Conservation (phyloP, 2,113 vertebrate species). For the Chaetodon trifascialis region DNA sequence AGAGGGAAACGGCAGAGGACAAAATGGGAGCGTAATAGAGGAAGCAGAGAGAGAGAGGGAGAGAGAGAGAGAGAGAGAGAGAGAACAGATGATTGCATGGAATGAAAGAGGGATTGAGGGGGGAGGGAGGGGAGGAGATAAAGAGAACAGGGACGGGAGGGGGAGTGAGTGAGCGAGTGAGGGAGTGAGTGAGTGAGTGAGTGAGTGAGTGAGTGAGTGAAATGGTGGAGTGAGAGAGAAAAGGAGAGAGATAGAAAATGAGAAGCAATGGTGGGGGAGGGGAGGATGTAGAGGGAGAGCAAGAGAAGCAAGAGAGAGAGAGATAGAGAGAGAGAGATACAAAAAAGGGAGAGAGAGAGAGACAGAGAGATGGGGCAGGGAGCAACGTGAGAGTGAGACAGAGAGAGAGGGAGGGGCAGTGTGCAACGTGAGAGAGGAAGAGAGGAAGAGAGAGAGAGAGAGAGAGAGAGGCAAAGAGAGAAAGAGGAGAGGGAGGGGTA, state of each 20-base stretch:
- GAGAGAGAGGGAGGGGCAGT: conserved; percentile 49
- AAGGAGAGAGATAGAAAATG: conserved; percentile 49
- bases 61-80: conserved; percentile 59
- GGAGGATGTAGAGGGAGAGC: conserved; percentile 70
- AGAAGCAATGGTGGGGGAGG: conserved; percentile 73
- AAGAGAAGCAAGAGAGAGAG: conserved; percentile 47
- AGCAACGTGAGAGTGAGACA: conserved; percentile 60
- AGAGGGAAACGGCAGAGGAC: conserved; percentile 74
- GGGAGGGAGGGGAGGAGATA: conserved; percentile 75
- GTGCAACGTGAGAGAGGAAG: conserved; percentile 60
- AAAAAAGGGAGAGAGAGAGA: conserved; percentile 44
- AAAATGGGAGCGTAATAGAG: conserved; percentile 81
- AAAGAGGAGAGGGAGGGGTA: conserved; percentile 45
- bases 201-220: conserved; percentile 54
- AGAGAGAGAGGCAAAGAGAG: conserved; percentile 13
- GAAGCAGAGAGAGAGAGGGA: conserved; percentile 66
- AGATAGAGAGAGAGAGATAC: conserved; percentile 24
- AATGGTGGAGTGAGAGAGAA: conserved; percentile 52
- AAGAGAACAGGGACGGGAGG: conserved; percentile 66
- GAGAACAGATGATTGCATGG: conserved; percentile 79
- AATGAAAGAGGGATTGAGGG: conserved; percentile 81
- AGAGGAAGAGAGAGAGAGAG: conserved; percentile 17
- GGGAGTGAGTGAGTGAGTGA: conserved; percentile 28
- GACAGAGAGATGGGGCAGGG: conserved; percentile 44
- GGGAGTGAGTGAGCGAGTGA: conserved; percentile 56